Percentiles rank a stretch among this genome's conserved stretches.
These are phyloP conservation scores for Dryoscopus gambensis DNA, from an alignment of 2,113 vertebrate genomes.

Conservation along the genomic window DNA sequence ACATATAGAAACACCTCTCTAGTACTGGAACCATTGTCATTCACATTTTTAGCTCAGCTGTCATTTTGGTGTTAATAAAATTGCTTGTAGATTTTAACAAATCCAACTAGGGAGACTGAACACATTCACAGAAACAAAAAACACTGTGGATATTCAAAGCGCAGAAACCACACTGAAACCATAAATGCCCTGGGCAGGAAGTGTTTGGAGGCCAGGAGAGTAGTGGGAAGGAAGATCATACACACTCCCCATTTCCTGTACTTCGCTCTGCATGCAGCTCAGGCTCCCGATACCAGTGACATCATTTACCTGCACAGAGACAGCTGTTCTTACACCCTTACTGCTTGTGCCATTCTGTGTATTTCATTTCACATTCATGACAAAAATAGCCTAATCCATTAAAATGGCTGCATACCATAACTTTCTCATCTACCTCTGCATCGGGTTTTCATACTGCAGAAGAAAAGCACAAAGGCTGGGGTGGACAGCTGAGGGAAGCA, in stretches of 20 bases:
- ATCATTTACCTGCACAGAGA: neutral
- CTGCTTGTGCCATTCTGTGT: neutral
- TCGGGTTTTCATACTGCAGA: neutral
- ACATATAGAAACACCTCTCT: neutral
- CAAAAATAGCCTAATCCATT: neutral
- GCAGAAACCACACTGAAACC: neutral
- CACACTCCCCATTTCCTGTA: neutral
- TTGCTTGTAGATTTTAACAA: neutral
- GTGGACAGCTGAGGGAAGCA: neutral
- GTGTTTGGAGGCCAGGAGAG: neutral
- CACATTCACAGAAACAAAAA: neutral
- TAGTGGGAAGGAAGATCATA: neutral
- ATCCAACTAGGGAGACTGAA: neutral
- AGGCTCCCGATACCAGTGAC: neutral
- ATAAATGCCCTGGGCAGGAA: neutral
- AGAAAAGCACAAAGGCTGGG: neutral
- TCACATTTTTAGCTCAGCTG: neutral
- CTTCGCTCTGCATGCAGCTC: neutral
- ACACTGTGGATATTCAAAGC: neutral
- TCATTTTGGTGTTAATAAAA: neutral
- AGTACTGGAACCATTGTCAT: neutral
- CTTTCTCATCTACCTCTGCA: neutral
- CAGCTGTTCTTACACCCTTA: neutral
- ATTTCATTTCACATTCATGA: neutral
- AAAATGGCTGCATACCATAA: neutral